Evolutionary conservation across 1,140 invertebrate genomes (phyloP), one percentile per base, ranked within the genome.

Genomic region (Saxidomus purpurata): DNA sequence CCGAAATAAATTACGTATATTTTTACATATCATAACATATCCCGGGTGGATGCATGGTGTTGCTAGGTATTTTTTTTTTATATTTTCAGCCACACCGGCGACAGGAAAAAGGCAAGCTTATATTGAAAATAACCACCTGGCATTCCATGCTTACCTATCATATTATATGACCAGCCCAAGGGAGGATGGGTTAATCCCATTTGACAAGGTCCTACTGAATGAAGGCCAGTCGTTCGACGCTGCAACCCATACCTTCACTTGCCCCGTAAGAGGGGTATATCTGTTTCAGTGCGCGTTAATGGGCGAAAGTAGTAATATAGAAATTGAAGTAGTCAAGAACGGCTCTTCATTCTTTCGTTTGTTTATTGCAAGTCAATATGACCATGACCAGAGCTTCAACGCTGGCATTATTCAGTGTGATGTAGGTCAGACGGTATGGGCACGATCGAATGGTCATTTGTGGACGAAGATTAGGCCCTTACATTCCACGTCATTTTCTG

Each of bases 271-370:
- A 17, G 76, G 76, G 15, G 52, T 52, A n/a, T 79, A 79, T 28
- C n/a, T 79, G n/a, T 79, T 79, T 47, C 76, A 79, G 47, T 79
- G 43, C 11, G 76, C 76, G 2, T 2, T 79, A 13, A 79, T 79
- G 76, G 8, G 36, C 17, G 25, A 49, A 6, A 3, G 15, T 8
- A 49, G n/a, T 36, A 22, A 28, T 13, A 36, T 52, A 1, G 43
- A 79, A 25, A 79, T 47, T 25, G 76, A 79, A 36, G 19, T 76
- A 22, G 71, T 76, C 17, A 79, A 52, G 25, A 28, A 79, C 36
- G 76, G 76, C 6, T n/a, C 43, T 9, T 4, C 25, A 4, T 13
- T 52, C 4, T 22, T 52, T 13, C 28, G 36, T 11, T 13, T 43
- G 47, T 79, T 52, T 36, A n/a, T 47, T 6, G 40, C 76, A 11